Conservation (phyloP, 2,797 vertebrate genomes). For the Amblyopsis hoosieri region DNA sequence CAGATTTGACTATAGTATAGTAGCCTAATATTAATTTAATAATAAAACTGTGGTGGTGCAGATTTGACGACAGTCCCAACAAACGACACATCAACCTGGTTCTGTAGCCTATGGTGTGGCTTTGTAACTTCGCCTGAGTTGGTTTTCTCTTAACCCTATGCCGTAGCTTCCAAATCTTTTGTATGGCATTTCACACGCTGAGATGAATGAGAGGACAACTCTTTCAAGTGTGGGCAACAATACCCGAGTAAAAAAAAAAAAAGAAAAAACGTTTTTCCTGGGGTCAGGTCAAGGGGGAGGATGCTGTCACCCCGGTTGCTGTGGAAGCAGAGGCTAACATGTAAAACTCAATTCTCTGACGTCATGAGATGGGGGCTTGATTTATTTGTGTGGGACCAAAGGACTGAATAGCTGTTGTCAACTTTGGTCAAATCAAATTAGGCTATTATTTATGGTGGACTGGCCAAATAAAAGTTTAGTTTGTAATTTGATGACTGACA, state of each 20-base stretch:
- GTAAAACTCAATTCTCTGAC: slow-evolving; percentile 71
- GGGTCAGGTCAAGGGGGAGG: slow-evolving; percentile 72
- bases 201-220: slow-evolving; percentile 75
- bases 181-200: slow-evolving; percentile 63
- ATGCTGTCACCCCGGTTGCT: slow-evolving; percentile 68
- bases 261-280: slow-evolving; percentile 48
- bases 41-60: slow-evolving; percentile 2
- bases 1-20: no score
- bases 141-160: slow-evolving; percentile 55
- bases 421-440: slow-evolving; percentile 32
- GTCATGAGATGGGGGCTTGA: slow-evolving; percentile 66
- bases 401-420: slow-evolving; percentile 50
- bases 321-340: slow-evolving; percentile 68
- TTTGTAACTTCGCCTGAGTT: slow-evolving; percentile 51
- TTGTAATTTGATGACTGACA: not conserved
- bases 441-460: slow-evolving; percentile 27
- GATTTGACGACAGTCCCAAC: slow-evolving; percentile 15
- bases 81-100: slow-evolving; percentile 17
- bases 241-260: slow-evolving; percentile 30
- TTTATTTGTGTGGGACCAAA: slow-evolving; percentile 72
- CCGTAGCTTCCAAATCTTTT: slow-evolving; percentile 59
- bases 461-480: no score
- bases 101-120: slow-evolving; percentile 32
- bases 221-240: slow-evolving; percentile 80
- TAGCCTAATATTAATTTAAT: no score